These are phyloP conservation scores for Naja naja DNA, from an alignment of 2,113 vertebrate species.

Conservation along the genomic window DNA sequence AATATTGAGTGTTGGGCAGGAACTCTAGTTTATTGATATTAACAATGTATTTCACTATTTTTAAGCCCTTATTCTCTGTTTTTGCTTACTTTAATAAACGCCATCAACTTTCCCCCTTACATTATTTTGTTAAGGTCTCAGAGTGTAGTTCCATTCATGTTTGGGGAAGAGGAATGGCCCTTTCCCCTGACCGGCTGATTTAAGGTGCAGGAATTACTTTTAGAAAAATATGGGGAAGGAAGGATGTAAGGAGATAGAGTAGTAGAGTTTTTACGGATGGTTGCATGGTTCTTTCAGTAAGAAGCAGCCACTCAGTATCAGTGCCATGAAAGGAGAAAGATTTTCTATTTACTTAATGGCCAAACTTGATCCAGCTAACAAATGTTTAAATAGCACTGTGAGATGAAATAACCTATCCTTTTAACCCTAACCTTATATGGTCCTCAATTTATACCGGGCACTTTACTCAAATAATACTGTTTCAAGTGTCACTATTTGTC, in stretches of 20 bases:
- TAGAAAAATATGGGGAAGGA: neutral
- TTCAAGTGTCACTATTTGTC: slow-evolving; percentile 33
- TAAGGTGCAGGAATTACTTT: no score
- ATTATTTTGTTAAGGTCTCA: neutral
- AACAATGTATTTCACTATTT: neutral
- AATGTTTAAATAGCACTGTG: neutral
- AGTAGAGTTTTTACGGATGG: neutral
- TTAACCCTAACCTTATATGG: slow-evolving; percentile 33
- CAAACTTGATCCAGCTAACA: neutral
- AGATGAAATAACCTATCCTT: slow-evolving; percentile 23
- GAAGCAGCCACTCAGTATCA: neutral
- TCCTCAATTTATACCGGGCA: neutral
- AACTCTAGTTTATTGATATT: neutral
- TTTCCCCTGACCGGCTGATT: neutral
- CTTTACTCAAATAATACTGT: slow-evolving; percentile 8
- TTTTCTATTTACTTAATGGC: neutral
- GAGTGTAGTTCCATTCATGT: neutral
- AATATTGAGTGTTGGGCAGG: neutral
- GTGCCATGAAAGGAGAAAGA: neutral
- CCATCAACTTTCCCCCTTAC: neutral
- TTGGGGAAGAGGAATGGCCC: neutral
- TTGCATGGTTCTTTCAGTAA: neutral
- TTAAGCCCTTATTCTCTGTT: neutral
- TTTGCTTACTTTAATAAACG: neutral
- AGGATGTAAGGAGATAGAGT: neutral